Evolutionary conservation across 2,797 vertebrate species (phyloP), one percentile per base, ranked within the genome.

Genomic region (Eleutherodactylus coqui): DNA sequence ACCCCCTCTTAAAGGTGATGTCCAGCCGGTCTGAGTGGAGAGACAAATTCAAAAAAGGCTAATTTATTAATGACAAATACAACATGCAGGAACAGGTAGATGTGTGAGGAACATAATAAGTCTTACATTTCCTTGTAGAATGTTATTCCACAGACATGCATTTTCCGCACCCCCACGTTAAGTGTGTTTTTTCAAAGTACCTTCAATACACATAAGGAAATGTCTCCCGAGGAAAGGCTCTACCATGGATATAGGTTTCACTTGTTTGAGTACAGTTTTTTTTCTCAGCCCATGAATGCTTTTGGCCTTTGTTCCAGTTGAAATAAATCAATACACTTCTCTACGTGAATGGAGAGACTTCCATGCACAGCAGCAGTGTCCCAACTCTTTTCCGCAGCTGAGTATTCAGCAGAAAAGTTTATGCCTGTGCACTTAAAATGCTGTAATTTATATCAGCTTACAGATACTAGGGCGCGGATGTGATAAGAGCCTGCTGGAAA

Each of bases 391-490:
- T 21, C 2, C 45, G n/a, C 51, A 24, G 3, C 14, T 58, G 36
- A 58, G 27, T 29, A 19, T 62, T 62, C 51, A 32, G 55, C 70
- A 64, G n/a, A 53, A 29, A 11, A 19, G n/a, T 19, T 29, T 70
- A 47, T 11, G 47, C 14, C 62, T 82, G 16, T 43, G 19, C 29
- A 51, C 27, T 82, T 36, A 70, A 82, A 47, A 60, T 75, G 8
- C 27, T 1, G 41, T 76, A 34, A 76, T 76, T 76, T 51, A 76
- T 67, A 58, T 29, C 58, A 27, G 27, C 72, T 60, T 45, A n/a
- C 32, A 34, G 47, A 49, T 64, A 84, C 64, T 62, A 84, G 82
- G 43, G 43, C 60, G 38, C 16, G 14, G 17, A 21, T 73, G 27
- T 76, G 27, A 84, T 13, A n/a, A 45, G 72, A 62, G 29, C 45